Conservation (phyloP, 1,140 invertebrate genomes). For the Drosophila albomicans region DNA sequence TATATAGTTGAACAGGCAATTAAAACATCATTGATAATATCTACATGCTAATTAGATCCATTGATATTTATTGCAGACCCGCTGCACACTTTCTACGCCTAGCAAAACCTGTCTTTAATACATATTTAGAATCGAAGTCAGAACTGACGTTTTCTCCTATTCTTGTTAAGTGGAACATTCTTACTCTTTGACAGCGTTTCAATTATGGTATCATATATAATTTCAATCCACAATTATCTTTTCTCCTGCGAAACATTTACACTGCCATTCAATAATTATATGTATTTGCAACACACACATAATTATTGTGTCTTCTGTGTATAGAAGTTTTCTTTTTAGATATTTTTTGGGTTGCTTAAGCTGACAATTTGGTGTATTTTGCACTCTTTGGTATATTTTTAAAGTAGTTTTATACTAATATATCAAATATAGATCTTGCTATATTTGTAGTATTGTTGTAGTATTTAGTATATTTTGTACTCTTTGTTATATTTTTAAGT, state of each 20-base stretch:
- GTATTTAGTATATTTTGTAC: too few species aligned
- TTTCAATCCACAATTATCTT: neutral
- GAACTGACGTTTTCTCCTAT: neutral
- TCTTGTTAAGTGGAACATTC: neutral
- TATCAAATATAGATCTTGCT: too few species aligned
- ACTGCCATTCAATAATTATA: neutral
- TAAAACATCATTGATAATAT: conserved; percentile 21
- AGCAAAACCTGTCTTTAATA: neutral
- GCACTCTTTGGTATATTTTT: too few species aligned
- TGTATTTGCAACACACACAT: neutral
- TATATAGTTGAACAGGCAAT: conserved; percentile 6
- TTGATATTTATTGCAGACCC: neutral
- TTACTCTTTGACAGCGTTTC: neutral
- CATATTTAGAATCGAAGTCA: neutral
- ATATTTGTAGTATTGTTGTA: too few species aligned
- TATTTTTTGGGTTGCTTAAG: neutral
- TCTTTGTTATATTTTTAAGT: too few species aligned
- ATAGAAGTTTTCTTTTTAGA: neutral
- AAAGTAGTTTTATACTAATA: too few species aligned
- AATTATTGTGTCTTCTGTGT: neutral
- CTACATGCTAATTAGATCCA: conserved; percentile 4
- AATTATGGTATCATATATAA: neutral
- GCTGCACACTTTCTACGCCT: neutral
- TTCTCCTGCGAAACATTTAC: neutral
- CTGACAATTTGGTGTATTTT: too few species aligned